Percentiles rank a stretch among this genome's conserved stretches.
Conservation (phyloP, 2,113 vertebrate genomes). For the Misgurnus anguillicaudatus region DNA sequence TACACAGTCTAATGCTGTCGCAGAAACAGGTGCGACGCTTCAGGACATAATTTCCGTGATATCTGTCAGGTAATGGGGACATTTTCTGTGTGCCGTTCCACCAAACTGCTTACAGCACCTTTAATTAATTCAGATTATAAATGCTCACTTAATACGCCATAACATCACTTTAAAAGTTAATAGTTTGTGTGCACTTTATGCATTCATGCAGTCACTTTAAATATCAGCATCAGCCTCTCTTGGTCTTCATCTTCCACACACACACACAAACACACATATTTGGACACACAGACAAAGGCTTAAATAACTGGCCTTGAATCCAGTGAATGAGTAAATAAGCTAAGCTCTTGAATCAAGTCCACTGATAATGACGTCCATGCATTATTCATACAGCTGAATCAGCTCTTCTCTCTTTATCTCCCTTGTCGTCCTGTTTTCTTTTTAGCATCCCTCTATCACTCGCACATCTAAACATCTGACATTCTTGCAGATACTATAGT, state of each 20-base stretch:
- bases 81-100: neutral
- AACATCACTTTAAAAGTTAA: conserved; percentile 11
- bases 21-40: no score
- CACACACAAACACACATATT: neutral
- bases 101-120: neutral
- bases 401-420: conserved; percentile 6
- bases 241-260: neutral
- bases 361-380: conserved; percentile 41
- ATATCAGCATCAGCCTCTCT: neutral
- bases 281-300: neutral
- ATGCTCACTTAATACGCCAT: neutral
- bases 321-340: conserved; percentile 47
- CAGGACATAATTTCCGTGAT: no score
- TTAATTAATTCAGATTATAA: neutral
- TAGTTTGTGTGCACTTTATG: neutral
- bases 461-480: neutral
- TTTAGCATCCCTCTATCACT: neutral
- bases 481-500: neutral
- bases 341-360: conserved; percentile 44
- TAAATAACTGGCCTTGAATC: conserved; percentile 44
- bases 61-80: no score
- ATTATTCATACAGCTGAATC: conserved; percentile 46
- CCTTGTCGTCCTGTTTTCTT: neutral
- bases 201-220: neutral
- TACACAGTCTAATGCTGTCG: no score